Base-by-base conservation (phyloP, 2,888 invertebrate species). In the Pyrrhosoma nymphula region DNA sequence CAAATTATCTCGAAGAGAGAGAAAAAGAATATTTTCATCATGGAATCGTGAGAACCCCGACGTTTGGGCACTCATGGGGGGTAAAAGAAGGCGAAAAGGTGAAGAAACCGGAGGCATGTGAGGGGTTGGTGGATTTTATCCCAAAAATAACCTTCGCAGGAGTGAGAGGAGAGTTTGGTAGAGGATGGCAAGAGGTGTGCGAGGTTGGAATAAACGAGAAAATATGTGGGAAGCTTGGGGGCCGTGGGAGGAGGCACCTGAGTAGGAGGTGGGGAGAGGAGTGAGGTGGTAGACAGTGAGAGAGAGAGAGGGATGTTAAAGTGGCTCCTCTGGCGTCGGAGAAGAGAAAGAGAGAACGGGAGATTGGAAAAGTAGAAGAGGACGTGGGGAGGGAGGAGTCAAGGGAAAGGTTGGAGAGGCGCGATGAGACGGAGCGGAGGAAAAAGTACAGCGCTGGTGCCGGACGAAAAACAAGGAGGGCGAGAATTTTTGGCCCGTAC, bases 341-440 rank as follows among this genome's bases (percentile, higher is more conserved):
- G 18, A 20, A 12, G 20, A 60, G 60, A 60, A 16, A 18, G 82
- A 35, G 82, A 35, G 82, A 16, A 89, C 55, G 55, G 89, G 55
- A 88, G 89, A 56, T 89, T n/a, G 56, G 89, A 47, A 89, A n/a
- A n/a, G 90, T n/a, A 60, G 35, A 35, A 60, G 82, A 35, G 35
- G 35, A 35, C 90, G 55, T 0, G 90, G n/a, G 56, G 56, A n/a
- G n/a, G 55, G 30, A 93, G 93, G 69, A 39, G 39, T 35, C 35
- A 39, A 47, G 60, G 60, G 35, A 60, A 60, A 90, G 56, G 90
- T 20, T 26, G 60, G 18, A 35, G 60, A 60, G 56, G 47, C 30
- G 91, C n/a, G 63, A 26, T 12, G 39, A 30, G 60, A 90, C 55
- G 0, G 93, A 69, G 39, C 55, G 39, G 69, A 47, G 39, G 47